phyloP scores from a whole-genome alignment of 2,888 invertebrate species.

The Caenorhabditis japonica region DNA sequence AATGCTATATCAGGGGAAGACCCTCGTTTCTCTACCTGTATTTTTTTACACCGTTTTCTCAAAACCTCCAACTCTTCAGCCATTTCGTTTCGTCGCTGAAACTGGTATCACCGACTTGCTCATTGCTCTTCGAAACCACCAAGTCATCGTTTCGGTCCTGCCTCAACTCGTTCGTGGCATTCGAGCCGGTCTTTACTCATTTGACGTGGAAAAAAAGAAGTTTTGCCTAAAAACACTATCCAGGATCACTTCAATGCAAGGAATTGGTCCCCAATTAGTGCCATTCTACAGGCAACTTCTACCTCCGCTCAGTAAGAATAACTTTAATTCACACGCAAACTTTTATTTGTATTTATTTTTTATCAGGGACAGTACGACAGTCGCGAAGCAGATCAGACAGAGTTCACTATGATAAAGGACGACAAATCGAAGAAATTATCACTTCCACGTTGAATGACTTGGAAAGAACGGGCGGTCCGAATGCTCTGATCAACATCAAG shows the following conservation, averaged over 20 bases:
- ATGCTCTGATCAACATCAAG: conserved; percentile 97
- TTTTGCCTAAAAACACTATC: conserved; percentile 60
- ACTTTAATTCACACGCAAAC: not conserved
- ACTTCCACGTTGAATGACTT: conserved; percentile 85
- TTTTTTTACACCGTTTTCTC: too few species aligned
- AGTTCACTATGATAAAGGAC: conserved; percentile 51
- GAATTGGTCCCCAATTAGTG: conserved; percentile 93
- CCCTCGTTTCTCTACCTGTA: too few species aligned
- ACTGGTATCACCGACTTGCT: conserved; percentile 65
- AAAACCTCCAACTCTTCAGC: conserved; percentile 48
- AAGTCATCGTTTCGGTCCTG: conserved; percentile 31
- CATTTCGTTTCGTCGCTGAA: conserved; percentile 64
- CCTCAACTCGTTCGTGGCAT: conserved; percentile 62
- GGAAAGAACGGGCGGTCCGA: conserved; percentile 92
- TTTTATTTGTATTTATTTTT: too few species aligned
- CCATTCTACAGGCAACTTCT: conserved; percentile 95
- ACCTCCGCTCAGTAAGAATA: conserved; percentile 85
- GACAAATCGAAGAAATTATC: conserved; percentile 54
- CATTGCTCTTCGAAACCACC: conserved; percentile 43
- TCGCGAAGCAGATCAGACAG: conserved; percentile 47
- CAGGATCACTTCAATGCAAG: conserved; percentile 77
- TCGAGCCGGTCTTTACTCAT: conserved; percentile 65
- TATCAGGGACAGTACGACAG: conserved; percentile 53
- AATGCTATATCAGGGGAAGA: too few species aligned
- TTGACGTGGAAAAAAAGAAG: conserved; percentile 61